Base-by-base conservation (phyloP, 1,140 invertebrate species). In the Schlechtendalia chinensis region DNA sequence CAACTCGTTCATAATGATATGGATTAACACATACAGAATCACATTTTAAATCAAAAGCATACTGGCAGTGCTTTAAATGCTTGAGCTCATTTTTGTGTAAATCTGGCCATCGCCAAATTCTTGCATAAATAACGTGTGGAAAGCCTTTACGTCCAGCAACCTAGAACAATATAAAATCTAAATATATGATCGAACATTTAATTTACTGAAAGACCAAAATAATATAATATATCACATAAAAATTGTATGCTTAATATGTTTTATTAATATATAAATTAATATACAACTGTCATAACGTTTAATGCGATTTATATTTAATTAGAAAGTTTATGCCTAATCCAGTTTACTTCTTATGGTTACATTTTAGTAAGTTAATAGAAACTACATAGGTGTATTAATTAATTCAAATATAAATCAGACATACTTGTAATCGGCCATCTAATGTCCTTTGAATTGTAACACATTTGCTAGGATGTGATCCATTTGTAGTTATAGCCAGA, bases 21-120 rank as follows among this genome's bases (percentile, higher is more conserved):
- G 98, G 98, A 89, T 98, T 99, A 1, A 99, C 97, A 88, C 98
- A 99, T 14, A 99, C 97, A 82, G 95, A 96, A 87, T 99, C 95
- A 87, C 94, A 95, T 86, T 96, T 96, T 83, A 96, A 89, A 88
- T 96, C 94, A 87, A 96, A 96, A 67, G 94, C 94, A 88, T 93
- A 96, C 87, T 97, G 94, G 86, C 98, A 99, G 85, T 94, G 96
- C 86, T 98, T 97, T 10, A 96, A 92, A 86, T 99, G 96, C 86
- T 99, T 99, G 74, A 99, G 87, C 88, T 99, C 98, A 87, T 99
- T 99, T 87, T 99, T 99, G 86, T 99, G 97, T 32, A 99, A 88
- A 87, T 99, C 98, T 1, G 97, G 97, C 97, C 97, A 99, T 83
- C 98, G 90, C 96, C 98, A 99, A 83, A 99, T 98, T 47, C 95